These are phyloP conservation scores for Halcyon smyrnensis DNA, from an alignment of 2,797 vertebrate genomes.

Conservation along the genomic window DNA sequence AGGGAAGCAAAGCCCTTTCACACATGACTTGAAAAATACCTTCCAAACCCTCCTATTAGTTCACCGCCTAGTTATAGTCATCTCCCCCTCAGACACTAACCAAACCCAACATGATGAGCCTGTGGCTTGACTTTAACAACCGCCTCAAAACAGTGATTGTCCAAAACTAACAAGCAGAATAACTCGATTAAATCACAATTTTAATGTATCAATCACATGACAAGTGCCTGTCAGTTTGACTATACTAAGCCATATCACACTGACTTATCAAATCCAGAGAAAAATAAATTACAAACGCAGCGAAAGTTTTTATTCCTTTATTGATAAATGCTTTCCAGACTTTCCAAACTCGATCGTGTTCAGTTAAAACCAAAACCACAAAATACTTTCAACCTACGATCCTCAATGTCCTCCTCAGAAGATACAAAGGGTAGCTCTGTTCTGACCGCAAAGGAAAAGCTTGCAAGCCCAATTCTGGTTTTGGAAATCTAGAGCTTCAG, in stretches of 20 bases:
- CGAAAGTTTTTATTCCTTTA: conserved; percentile 74
- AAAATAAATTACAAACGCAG: not conserved
- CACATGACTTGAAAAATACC: fast-evolving
- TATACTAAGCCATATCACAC: not conserved
- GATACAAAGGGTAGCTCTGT: conserved; percentile 50
- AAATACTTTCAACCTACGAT: conserved; percentile 59
- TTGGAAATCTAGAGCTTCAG: conserved; percentile 68
- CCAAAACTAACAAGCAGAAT: not conserved
- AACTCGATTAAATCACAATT: not conserved
- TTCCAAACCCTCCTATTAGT: fast-evolving
- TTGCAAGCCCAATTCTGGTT: conserved; percentile 57
- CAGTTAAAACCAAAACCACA: conserved; percentile 79
- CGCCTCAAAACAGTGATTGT: not conserved
- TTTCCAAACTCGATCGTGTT: conserved; percentile 68
- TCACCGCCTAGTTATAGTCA: fast-evolving
- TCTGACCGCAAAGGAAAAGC: conserved; percentile 53
- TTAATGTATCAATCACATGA: not conserved
- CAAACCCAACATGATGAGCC: not conserved
- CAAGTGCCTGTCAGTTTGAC: not conserved
- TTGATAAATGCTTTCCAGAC: conserved; percentile 77
- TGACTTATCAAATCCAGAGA: not conserved
- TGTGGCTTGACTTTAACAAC: not conserved
- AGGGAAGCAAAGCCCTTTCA: not conserved
- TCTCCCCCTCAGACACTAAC: not conserved
- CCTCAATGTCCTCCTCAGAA: conserved; percentile 11